Conservation (phyloP, 2,113 vertebrate genomes). For the Sebastes fasciatus region DNA sequence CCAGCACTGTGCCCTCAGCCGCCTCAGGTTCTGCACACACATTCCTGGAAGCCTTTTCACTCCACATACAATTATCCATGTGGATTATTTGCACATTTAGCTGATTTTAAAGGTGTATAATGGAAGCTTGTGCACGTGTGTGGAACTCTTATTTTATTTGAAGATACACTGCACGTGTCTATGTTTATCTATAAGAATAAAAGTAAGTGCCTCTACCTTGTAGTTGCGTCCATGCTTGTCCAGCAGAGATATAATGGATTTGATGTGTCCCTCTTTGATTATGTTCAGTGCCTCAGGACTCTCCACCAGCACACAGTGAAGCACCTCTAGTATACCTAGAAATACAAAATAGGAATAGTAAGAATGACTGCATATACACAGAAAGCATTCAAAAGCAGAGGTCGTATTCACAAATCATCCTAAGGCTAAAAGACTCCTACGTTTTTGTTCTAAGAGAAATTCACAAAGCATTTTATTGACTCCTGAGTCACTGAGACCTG, state of each 20-base stretch:
- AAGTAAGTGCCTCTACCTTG: conserved; percentile 84
- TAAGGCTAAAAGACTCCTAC: neutral
- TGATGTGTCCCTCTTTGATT: conserved; percentile 98
- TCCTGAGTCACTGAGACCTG: neutral
- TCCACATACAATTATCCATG: neutral
- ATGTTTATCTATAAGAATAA: neutral
- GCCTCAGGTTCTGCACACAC: neutral
- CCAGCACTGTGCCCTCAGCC: neutral
- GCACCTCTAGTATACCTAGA: conserved; percentile 95
- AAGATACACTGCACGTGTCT: neutral
- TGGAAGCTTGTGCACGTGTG: neutral
- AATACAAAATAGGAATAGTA: neutral
- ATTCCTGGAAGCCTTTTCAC: neutral
- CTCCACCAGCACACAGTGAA: conserved; percentile 97
- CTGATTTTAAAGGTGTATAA: neutral
- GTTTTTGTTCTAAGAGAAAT: neutral
- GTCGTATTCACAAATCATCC: neutral
- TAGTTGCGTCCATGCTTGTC: conserved; percentile 98
- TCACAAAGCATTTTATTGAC: neutral
- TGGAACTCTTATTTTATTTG: neutral
- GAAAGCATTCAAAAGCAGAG: neutral
- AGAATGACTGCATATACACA: neutral
- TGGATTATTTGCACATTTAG: neutral
- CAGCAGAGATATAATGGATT: conserved; percentile 95
- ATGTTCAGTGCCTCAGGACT: conserved; percentile 98